Conservation (phyloP, 2,797 vertebrate genomes). For the Chiroxiphia lanceolata region DNA sequence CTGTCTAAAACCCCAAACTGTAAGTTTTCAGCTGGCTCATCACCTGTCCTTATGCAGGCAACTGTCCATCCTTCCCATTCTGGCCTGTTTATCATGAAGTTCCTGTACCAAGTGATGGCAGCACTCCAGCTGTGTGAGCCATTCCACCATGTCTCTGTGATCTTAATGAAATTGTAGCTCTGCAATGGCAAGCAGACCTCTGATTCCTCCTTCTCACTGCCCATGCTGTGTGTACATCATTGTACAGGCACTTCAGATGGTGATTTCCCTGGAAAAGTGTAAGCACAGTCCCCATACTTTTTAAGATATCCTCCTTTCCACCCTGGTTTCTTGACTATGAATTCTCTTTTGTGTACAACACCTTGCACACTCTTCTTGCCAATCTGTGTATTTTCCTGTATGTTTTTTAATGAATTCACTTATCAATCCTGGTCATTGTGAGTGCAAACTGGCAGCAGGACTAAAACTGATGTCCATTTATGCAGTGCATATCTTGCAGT, state of each 20-base stretch:
- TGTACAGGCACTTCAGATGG: background rate
- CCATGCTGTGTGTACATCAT: background rate
- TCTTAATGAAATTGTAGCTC: background rate
- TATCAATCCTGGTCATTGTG: background rate
- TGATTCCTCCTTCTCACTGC: background rate
- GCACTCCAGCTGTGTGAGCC: background rate
- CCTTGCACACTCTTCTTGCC: background rate
- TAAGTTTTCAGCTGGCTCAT: background rate
- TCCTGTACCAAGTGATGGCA: background rate
- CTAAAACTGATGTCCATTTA: background rate
- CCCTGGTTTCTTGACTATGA: background rate
- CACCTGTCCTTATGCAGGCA: rapidly evolving
- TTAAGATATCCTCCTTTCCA: background rate
- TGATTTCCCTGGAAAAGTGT: background rate
- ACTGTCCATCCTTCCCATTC: background rate
- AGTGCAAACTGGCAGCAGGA: background rate
- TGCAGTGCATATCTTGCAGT: background rate
- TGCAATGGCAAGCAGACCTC: background rate
- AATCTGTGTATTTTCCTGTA: background rate
- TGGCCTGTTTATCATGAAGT: background rate
- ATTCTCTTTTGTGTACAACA: background rate
- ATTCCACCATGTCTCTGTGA: background rate
- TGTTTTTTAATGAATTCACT: background rate
- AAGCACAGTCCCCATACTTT: background rate
- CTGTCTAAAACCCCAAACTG: background rate